phyloP scores from a whole-genome alignment of 2,888 invertebrate species.

The Leptura quadrifasciata region DNA sequence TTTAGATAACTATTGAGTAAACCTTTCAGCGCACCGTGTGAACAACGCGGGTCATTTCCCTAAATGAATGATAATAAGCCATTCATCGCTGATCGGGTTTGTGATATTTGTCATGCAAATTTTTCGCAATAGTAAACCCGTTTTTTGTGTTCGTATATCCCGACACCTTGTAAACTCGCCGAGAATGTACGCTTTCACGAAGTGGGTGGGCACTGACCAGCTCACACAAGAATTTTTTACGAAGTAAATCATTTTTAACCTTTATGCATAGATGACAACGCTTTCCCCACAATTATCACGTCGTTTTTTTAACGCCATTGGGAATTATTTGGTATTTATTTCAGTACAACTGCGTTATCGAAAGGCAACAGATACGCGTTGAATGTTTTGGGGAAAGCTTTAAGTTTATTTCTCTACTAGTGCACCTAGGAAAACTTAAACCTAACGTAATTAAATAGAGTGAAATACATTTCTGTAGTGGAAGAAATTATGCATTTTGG shows the following conservation, averaged over 20 bases:
- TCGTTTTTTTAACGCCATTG: too few relatives aligned
- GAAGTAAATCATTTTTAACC: neutral
- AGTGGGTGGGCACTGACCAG: slow-evolving; percentile 11
- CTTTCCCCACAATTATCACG: too few relatives aligned
- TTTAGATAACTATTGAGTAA: slow-evolving; percentile 6
- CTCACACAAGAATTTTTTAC: neutral
- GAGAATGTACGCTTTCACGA: slow-evolving; percentile 12
- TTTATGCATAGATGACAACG: neutral
- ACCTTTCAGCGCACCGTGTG: neutral
- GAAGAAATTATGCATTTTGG: too few relatives aligned
- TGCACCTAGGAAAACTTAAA: too few relatives aligned
- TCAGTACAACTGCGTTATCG: too few relatives aligned
- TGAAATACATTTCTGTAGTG: too few relatives aligned
- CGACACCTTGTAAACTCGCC: slow-evolving; percentile 5
- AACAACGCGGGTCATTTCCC: neutral
- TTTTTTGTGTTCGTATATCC: neutral
- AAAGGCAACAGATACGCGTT: too few relatives aligned
- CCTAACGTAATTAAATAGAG: too few relatives aligned
- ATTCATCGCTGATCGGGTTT: neutral
- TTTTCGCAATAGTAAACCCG: slow-evolving; percentile 22
- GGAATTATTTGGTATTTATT: too few relatives aligned
- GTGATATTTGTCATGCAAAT: slow-evolving; percentile 20
- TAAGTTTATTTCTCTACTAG: too few relatives aligned
- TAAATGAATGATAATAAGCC: slow-evolving; percentile 4
- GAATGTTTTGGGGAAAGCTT: too few relatives aligned